phyloP scores from a whole-genome alignment of 2,888 invertebrate species.

The Athalia cordata region DNA sequence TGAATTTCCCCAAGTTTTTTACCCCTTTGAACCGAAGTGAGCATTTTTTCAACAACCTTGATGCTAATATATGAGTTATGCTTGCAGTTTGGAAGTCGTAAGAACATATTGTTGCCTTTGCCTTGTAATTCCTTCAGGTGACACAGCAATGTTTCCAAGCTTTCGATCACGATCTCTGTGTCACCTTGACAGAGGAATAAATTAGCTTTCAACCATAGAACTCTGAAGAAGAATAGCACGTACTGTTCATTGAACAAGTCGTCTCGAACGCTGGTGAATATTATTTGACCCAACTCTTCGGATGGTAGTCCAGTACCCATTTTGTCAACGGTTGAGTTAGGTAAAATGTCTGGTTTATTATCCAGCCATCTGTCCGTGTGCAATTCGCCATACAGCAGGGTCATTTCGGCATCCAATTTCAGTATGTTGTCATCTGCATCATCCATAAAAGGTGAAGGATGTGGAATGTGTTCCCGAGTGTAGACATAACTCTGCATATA shows the following conservation, averaged over 20 bases:
- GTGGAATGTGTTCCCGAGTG: slow-evolving; percentile 76
- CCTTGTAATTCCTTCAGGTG: slow-evolving; percentile 63
- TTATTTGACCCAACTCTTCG: slow-evolving; percentile 73
- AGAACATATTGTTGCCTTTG: slow-evolving; percentile 64
- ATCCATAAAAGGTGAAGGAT: slow-evolving; percentile 72
- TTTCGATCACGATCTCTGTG: slow-evolving; percentile 75
- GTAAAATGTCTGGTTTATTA: slow-evolving; percentile 62
- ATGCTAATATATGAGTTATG: slow-evolving; percentile 75
- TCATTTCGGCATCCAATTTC: slow-evolving; percentile 74
- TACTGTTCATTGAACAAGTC: slow-evolving; percentile 74
- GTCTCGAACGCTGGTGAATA: slow-evolving; percentile 73
- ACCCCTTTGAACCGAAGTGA: slow-evolving; percentile 76
- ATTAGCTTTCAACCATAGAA: slow-evolving; percentile 77
- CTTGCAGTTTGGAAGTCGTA: slow-evolving; percentile 76
- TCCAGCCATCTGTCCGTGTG: slow-evolving; percentile 70
- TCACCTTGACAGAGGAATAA: slow-evolving; percentile 75
- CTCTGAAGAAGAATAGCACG: slow-evolving; percentile 73
- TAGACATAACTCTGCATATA: slow-evolving; percentile 80
- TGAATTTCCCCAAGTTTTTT: slow-evolving; percentile 80
- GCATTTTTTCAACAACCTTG: slow-evolving; percentile 73
- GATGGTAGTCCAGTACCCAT: slow-evolving; percentile 71
- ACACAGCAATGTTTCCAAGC: slow-evolving; percentile 71
- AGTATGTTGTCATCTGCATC: slow-evolving; percentile 70
- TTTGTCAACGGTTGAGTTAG: slow-evolving; percentile 62
- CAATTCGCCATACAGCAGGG: slow-evolving; percentile 76